Evolutionary conservation across 1,140 invertebrate genomes (phyloP).

Genomic region (Drosophila navojoa): DNA sequence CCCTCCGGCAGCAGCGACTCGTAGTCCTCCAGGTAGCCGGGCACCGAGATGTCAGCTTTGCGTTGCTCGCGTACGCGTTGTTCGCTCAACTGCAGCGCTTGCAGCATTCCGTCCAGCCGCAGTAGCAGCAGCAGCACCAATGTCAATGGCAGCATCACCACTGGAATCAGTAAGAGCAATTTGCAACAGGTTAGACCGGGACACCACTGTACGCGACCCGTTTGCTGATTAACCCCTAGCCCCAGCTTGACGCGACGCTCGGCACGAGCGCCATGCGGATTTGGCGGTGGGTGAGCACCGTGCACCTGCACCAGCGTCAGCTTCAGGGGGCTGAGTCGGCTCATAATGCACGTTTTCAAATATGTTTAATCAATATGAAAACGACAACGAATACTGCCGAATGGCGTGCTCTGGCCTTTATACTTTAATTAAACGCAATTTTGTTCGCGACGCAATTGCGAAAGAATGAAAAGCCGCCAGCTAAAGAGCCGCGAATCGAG

Average conservation of each 20-base stretch:
- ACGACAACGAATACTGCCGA: conserved; percentile 10
- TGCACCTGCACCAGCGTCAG: conserved; percentile 70
- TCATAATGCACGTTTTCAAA: conserved; percentile 43
- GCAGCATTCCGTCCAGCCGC: conserved; percentile 79
- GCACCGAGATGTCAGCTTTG: not conserved
- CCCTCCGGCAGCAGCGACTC: conserved; percentile 54
- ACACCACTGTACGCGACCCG: conserved; percentile 83
- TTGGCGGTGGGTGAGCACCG: not conserved
- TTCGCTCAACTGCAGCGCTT: conserved; percentile 60
- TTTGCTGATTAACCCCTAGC: conserved; percentile 75
- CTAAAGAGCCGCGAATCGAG: conserved; percentile 38
- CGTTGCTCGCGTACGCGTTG: conserved; percentile 50
- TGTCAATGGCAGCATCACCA: conserved; percentile 78
- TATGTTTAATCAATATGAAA: conserved; percentile 14
- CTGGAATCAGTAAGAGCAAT: conserved; percentile 79
- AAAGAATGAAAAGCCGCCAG: conserved; percentile 33
- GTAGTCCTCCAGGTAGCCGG: conserved; percentile 53
- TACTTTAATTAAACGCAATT: conserved; percentile 80
- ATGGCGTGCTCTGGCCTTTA: conserved; percentile 60
- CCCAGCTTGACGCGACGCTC: conserved; percentile 56
- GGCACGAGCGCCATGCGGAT: not conserved
- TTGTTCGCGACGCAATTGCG: conserved; percentile 66
- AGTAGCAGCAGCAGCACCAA: conserved; percentile 75
- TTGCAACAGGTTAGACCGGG: conserved; percentile 79
- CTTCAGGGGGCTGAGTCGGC: conserved; percentile 61